Base-by-base conservation (phyloP, 2,113 vertebrate genomes). In the Salvelinus fontinalis region DNA sequence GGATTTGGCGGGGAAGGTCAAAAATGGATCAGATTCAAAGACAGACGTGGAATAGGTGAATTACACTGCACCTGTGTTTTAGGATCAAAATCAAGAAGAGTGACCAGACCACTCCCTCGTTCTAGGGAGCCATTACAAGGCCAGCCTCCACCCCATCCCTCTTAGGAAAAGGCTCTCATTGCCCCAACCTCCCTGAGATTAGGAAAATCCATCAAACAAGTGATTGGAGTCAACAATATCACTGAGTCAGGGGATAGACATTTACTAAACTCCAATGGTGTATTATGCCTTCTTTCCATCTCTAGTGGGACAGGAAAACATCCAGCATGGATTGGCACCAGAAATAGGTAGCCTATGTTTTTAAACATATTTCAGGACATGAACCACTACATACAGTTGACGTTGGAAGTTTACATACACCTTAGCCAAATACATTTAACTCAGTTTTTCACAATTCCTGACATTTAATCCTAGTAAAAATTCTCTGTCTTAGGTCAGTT, bases 41-140 rank as follows among this genome's bases (percentile, higher is more conserved):
- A 64, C 74, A 71, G 65, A 73, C 49, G 14, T 65, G 72, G 72
- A 70, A 49, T 26, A 26, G 27, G 27, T 6, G 14, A 12, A 18
- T 67, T 16, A 74, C 74, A 79, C 83, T 88, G 90, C 91, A 92
- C 90, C 91, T 92, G 90, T 89, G 89, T 86, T 90, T 90, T 83
- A 88, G 84, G 79, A 89, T 91, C 84, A 88, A 82, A 74, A 85
- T 84, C 79, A 82, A 82, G 83, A 78, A 82, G 86, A 8, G 34
- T 39, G 1, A 39, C 34, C 34, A 9, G 34, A 88, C 86, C 81
- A 86, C 87, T 80, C 65, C 74, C 71, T 57, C 34, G 27, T 51
- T 71, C 70, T 27, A 66, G 73, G 73, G 24, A 78, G 74, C 70
- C 16, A 20, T n/a, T 31, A 75, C 85, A 72, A 69, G 57, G 67